Evolutionary conservation across 2,113 vertebrate species (phyloP), one percentile per base, ranked within the genome.

Genomic region (Panthera leo): DNA sequence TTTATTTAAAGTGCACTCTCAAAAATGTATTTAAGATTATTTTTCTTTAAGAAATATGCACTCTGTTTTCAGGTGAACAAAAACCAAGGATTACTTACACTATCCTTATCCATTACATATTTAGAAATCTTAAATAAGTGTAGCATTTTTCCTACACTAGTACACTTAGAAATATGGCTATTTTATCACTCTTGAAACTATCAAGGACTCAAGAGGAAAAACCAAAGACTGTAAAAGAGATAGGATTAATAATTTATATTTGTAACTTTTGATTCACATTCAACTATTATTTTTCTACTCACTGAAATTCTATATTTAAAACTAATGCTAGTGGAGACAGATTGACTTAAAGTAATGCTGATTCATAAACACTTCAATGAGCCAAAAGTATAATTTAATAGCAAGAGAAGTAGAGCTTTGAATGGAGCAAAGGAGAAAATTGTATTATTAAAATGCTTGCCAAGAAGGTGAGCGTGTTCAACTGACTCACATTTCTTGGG

Each of bases 341-440:
- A 98, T 85, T 94, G 91, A 91, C 93, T 98, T 95, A 95, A 85
- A 90, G 71, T 86, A 96, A 93, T 70, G 76, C 95, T 97, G 98
- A 97, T 96, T 98, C 95, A 96, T 97, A 98, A 97, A 97, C 93
- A 98, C 94, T 97, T 98, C 94, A 96, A 67, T 95, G 97, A 96
- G 92, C 92, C 96, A 94, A 95, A 95, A 92, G 84, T 55, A 89
- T 96, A 97, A 97, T 97, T 87, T 97, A 97, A 94, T 83, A 84
- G 87, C 82, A 75, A 36, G 27, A 94, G 76, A 89, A 98, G 83
- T 18, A 42, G 53, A 97, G 70, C 67, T 70, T 55, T 90, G 83
- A 98, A 93, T 8, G 76, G 58, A 92, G 85, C 65, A 94, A 85
- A 94, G 53, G 82, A 94, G 63, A 85, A 95, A 48, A 94, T 85